A percentile compares a stretch with the other conserved stretches of the same genome.
These are phyloP conservation scores for Phorcus lineatus DNA, from an alignment of 2,888 invertebrate genomes.

Conservation along the genomic window DNA sequence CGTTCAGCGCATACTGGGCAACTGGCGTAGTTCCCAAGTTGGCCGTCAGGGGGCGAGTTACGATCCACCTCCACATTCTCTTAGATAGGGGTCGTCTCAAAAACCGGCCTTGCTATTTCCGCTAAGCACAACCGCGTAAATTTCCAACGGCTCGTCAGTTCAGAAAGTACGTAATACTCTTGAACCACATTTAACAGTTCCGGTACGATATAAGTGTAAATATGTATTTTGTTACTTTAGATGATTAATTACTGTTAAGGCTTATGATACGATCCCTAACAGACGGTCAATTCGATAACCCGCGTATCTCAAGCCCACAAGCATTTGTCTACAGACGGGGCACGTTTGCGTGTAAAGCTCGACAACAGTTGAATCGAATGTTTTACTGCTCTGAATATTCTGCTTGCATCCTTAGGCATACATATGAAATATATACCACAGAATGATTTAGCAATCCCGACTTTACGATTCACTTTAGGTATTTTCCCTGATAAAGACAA, in stretches of 20 bases:
- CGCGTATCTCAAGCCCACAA: neutral
- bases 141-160: too few species aligned
- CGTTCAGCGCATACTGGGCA: neutral
- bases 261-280: neutral
- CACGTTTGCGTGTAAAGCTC: neutral
- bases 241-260: too few species aligned
- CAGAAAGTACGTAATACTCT: too few species aligned
- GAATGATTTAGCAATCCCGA: too few species aligned
- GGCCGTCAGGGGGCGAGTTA: neutral
- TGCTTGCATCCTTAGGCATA: too few species aligned
- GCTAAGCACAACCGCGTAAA: too few species aligned
- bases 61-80: constrained; percentile 8
- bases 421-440: too few species aligned
- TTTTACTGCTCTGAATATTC: neutral
- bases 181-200: too few species aligned
- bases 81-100: neutral
- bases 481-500: too few species aligned
- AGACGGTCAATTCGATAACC: constrained; percentile 4
- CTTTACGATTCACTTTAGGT: too few species aligned
- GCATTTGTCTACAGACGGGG: neutral
- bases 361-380: neutral
- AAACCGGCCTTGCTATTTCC: neutral
- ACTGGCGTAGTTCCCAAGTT: constrained; percentile 1
- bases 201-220: too few species aligned
- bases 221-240: too few species aligned